Conservation (phyloP, 2,113 vertebrate species). For the Limanda limanda region DNA sequence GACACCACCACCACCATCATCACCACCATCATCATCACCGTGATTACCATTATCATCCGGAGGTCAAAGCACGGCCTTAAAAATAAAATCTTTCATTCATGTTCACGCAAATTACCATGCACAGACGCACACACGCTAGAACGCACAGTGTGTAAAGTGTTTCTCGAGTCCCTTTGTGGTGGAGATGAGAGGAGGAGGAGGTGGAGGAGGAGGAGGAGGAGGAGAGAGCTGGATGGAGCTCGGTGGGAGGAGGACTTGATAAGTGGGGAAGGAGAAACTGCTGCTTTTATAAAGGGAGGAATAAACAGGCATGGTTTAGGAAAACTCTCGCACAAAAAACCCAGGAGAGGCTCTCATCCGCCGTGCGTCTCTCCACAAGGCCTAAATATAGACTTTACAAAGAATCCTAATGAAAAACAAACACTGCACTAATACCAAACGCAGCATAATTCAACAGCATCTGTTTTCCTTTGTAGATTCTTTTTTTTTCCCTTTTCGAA, state of each 20-base stretch:
- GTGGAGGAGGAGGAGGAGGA: slow-evolving; percentile 10
- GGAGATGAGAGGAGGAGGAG: slow-evolving; percentile 40
- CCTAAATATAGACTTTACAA: slow-evolving; percentile 61
- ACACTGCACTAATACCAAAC: slow-evolving; percentile 42
- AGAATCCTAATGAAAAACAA: slow-evolving; percentile 63
- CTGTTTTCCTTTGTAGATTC: slow-evolving; percentile 52
- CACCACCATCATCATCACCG: slow-evolving; percentile 20
- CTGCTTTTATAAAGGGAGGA: slow-evolving; percentile 48
- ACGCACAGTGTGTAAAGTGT: slow-evolving; percentile 36
- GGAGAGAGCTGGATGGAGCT: slow-evolving; percentile 33
- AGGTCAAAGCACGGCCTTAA: slow-evolving; percentile 55
- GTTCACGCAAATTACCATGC: slow-evolving; percentile 50
- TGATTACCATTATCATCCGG: slow-evolving; percentile 49
- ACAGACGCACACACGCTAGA: slow-evolving; percentile 2
- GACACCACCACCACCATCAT: slow-evolving; percentile 25
- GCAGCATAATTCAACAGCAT: slow-evolving; percentile 47
- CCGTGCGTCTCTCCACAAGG: slow-evolving; percentile 8
- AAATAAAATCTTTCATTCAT: slow-evolving; percentile 43
- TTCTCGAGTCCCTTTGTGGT: slow-evolving; percentile 49
- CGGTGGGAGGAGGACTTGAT: slow-evolving; percentile 57
- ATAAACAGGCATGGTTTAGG: slow-evolving; percentile 51
- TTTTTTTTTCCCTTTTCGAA: slow-evolving; percentile 29
- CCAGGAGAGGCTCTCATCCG: slow-evolving; percentile 41
- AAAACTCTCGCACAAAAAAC: slow-evolving; percentile 51
- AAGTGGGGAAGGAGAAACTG: slow-evolving; percentile 42